A percentile compares a stretch with the other conserved stretches of the same genome.
phyloP scores from a whole-genome alignment of 2,113 vertebrate genomes.

The Calidris pugnax region DNA sequence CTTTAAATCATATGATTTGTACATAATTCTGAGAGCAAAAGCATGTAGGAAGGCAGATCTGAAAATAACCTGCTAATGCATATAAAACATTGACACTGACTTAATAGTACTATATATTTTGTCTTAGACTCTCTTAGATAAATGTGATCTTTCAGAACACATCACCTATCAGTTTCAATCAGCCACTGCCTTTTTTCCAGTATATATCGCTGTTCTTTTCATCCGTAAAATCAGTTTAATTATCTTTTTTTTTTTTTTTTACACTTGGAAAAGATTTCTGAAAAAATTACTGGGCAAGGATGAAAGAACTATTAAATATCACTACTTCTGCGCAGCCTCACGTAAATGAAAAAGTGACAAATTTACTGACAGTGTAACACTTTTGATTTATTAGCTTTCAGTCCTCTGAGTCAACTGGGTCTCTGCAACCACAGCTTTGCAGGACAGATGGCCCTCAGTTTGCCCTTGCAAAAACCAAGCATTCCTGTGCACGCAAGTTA shows the following conservation, averaged over 20 bases:
- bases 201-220: neutral
- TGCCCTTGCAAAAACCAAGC: neutral
- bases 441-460: neutral
- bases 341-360: neutral
- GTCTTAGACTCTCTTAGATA: neutral
- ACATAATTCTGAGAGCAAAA: neutral
- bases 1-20: neutral
- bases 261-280: neutral
- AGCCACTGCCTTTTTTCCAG: neutral
- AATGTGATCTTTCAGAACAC: neutral
- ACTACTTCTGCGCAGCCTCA: neutral
- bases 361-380: neutral
- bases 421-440: neutral
- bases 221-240: neutral
- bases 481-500: too few relatives aligned
- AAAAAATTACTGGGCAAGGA: neutral
- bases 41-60: neutral
- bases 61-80: neutral
- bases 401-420: rapidly evolving
- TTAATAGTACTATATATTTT: neutral
- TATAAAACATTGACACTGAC: neutral
- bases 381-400: neutral
- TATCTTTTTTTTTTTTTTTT: neutral
- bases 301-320: neutral
- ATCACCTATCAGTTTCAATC: neutral